phyloP scores from a whole-genome alignment of 2,888 invertebrate genomes.

The Dasysyrphus albostriatus region DNA sequence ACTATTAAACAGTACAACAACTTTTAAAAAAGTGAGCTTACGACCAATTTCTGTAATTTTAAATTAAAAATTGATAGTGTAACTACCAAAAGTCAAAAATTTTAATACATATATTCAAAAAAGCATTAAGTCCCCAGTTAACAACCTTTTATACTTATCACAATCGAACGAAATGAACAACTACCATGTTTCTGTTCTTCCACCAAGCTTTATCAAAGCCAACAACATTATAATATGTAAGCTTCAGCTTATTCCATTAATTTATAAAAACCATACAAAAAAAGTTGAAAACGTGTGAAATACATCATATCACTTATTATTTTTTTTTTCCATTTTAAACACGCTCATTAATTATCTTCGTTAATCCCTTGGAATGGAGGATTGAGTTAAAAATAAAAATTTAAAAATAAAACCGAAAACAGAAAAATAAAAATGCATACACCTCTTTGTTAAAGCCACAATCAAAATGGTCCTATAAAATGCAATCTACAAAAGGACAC shows the following conservation, averaged over 20 bases:
- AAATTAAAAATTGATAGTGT: too few relatives aligned
- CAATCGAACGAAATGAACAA: constrained; percentile 2
- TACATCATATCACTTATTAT: constrained; percentile 29
- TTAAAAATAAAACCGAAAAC: constrained; percentile 31
- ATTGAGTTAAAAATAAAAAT: constrained; percentile 41
- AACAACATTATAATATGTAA: constrained; percentile 6
- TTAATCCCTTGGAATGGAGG: constrained; percentile 56
- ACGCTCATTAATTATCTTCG: constrained; percentile 64
- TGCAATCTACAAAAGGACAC: constrained; percentile 51
- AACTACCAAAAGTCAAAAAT: too few relatives aligned
- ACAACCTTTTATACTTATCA: not conserved
- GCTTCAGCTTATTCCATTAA: constrained; percentile 18
- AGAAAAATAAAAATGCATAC: constrained; percentile 2
- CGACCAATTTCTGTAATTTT: too few relatives aligned
- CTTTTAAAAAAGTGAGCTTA: too few relatives aligned
- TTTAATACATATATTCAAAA: not conserved
- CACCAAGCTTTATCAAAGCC: not conserved
- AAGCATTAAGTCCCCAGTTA: not conserved
- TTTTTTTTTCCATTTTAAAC: constrained; percentile 38
- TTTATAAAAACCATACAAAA: constrained; percentile 27
- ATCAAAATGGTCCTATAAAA: constrained; percentile 22
- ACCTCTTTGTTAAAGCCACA: constrained; percentile 21
- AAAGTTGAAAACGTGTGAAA: constrained; percentile 49
- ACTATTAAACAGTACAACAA: too few relatives aligned
- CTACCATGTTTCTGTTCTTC: not conserved